Base-by-base conservation (phyloP, 2,888 invertebrate species). In the Odontocerum albicorne region DNA sequence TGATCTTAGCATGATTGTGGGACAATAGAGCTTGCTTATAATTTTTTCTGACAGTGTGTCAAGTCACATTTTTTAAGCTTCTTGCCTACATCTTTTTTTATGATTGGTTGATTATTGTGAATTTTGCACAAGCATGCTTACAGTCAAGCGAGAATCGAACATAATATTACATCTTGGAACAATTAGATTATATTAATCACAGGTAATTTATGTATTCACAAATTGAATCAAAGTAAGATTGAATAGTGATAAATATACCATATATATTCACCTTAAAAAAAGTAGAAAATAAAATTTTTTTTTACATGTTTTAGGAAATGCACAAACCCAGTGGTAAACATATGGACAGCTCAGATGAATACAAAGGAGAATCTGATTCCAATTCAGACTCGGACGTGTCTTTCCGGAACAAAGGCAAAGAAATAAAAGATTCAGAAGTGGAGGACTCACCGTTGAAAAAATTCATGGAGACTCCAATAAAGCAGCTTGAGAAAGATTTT, bases 331-430 rank as follows among this genome's bases (percentile, higher is more conserved):
- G 75, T 67, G 77, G 78, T 60, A 77, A 79, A 61, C 79, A 79
- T 68, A 77, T 76, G 77, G 78, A 78, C 65, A 77, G 75, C 53
- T 77, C 77, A 1, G 76, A 78, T 65, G 78, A 77, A 67, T 78
- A 74, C 68, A 73, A 73, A 55, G 65, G 62, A 8, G 62, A 63
- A 42, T 60, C 60, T 2, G 61, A 62, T 22, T 60, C 62, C 40
- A 49, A 55, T 13, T 61, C 61, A 1, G 61, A 61, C 39, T 61
- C 61, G 0, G 50, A 47, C n/a, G 43, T 38, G 4, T 54, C 53
- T 7, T 12, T n/a, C 2, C 47, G 49, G 17, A 44, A 32, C 4
- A 57, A 58, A 36, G 20, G 27, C 16, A 49, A 49, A 15, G 35
- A 39, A 10, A 33, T 42, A 10, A 33, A 47, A 2, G 47, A 46